Percentiles rank a stretch among this genome's conserved stretches.
Conservation (phyloP, 2,888 invertebrate genomes). For the Polydrusus cervinus region DNA sequence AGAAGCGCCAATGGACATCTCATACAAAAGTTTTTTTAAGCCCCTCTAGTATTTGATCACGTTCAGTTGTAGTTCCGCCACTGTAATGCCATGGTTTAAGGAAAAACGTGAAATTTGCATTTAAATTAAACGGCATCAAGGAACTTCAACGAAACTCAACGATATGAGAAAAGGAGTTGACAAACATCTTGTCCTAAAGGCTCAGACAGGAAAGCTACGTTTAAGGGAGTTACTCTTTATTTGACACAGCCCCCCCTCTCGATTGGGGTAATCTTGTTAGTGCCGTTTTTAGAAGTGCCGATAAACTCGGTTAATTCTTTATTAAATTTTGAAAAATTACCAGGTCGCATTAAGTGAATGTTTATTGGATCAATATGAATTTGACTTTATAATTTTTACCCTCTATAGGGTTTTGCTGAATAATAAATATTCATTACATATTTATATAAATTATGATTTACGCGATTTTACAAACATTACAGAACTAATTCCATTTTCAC, state of each 20-base stretch:
- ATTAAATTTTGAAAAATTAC: slow-evolving; percentile 3
- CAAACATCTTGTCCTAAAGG: slow-evolving; percentile 36
- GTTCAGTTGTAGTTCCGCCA: too few relatives aligned
- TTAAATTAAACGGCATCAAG: slow-evolving; percentile 41
- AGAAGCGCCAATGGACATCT: too few relatives aligned
- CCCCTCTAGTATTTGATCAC: too few relatives aligned
- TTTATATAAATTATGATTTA: too few relatives aligned
- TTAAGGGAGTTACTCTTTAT: slow-evolving; percentile 23
- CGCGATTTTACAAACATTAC: too few relatives aligned
- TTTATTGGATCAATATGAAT: too few relatives aligned
- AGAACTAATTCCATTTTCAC: too few relatives aligned
- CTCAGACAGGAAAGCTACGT: slow-evolving; percentile 11
- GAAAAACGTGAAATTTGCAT: slow-evolving; percentile 46
- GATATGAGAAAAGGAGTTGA: slow-evolving; percentile 36
- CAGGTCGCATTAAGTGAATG: too few relatives aligned
- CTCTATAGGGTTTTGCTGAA: too few relatives aligned
- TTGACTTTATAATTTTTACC: too few relatives aligned
- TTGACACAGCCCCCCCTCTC: not conserved
- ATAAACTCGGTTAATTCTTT: not conserved
- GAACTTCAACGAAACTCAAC: slow-evolving; percentile 10
- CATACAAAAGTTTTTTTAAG: too few relatives aligned
- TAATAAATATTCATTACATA: too few relatives aligned
- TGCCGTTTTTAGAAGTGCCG: not conserved
- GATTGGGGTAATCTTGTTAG: slow-evolving; percentile 3
- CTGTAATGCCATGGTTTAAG: slow-evolving; percentile 24